Base-by-base conservation (phyloP, 2,888 invertebrate species). In the Microctonus aethiopoides region DNA sequence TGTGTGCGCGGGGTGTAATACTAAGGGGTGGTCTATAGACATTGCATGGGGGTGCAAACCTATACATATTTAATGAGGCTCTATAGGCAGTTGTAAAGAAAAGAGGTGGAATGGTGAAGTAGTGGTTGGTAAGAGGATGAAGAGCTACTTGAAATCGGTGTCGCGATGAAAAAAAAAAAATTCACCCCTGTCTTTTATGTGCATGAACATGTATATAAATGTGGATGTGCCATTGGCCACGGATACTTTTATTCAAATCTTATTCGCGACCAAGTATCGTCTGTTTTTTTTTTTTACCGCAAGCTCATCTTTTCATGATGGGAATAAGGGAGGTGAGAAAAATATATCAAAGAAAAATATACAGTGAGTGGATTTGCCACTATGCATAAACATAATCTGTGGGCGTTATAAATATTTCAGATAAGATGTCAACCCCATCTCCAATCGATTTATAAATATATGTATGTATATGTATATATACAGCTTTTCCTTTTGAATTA, bases 41-140 rank as follows among this genome's bases (percentile, higher is more conserved):
- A 59, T 51, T 65, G 56, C 56, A 64, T 32, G 72, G 72, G 77
- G 75, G 79, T 71, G 77, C 79, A 79, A 83, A 78, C 74, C 85
- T 86, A 86, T 86, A 85, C 86, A 86, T 86, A 86, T 86, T 86
- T 86, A 85, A 86, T 86, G 84, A 86, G 84, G 77, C 77, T 80
- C n/a, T n/a, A 76, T 75, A 75, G 78, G 78, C 80, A 80, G 81
- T 81, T 81, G 83, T 83, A 83, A 84, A 83, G 83, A 84, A 81
- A 26, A 22, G 26, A 41, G 26, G 32, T 32, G 16, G 51, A 59
- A 32, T 16, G 34, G 29, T 29, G 34, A 65, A 36, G 52, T 52
- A 61, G 67, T 52, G 54, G 62, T 63, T 36, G 7, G 29, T 29
- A 29, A 7, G 3, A 29, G 29, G 3, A 29, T 7, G 29, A 29